Percentiles rank a stretch among this genome's conserved stretches.
phyloP scores from a whole-genome alignment of 2,113 vertebrate species.

The Sminthopsis crassicaudata region DNA sequence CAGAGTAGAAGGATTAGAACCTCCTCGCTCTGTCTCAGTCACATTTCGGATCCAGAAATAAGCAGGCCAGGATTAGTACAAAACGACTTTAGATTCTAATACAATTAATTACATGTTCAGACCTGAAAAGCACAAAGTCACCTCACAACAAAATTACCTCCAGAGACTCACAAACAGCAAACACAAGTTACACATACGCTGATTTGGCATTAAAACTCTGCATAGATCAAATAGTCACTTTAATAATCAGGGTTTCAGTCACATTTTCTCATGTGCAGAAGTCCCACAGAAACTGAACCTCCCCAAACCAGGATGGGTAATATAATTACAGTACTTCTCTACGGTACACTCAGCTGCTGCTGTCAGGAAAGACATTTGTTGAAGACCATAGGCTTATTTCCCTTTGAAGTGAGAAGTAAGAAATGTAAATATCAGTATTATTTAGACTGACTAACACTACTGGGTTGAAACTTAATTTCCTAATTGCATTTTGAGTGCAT shows the following conservation, averaged over 20 bases:
- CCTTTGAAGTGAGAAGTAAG: conserved; percentile 51
- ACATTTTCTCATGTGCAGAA: conserved; percentile 21
- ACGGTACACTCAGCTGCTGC: neutral
- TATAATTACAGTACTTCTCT: neutral
- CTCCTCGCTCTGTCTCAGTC: neutral
- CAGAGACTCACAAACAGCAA: conserved; percentile 36
- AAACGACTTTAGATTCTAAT: conserved; percentile 52
- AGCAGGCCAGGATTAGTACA: neutral
- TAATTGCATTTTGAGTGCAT: conserved; percentile 82
- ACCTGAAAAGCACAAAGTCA: conserved; percentile 46
- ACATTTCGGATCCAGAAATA: neutral
- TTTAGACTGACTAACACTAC: conserved; percentile 68
- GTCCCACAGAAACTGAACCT: conserved; percentile 67
- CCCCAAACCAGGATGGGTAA: neutral
- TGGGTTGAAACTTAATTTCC: conserved; percentile 71
- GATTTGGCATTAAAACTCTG: conserved; percentile 81
- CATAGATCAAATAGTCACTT: conserved; percentile 79
- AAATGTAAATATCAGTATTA: conserved; percentile 68
- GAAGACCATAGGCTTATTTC: conserved; percentile 23
- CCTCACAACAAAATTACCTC: conserved; percentile 51
- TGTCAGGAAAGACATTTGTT: conserved; percentile 47
- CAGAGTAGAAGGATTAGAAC: neutral
- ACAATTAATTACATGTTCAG: conserved; percentile 49
- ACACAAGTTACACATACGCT: conserved; percentile 25
- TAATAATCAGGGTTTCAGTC: conserved; percentile 52